These are phyloP conservation scores for honey bee (Apis mellifera) DNA, from an alignment of 1,140 invertebrate species.

Conservation along the genomic window Amel_HAv3.1 CM009939.2:8010001-8010500, in stretches of 20 bases:
- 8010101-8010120: neutral
- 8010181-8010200: too few species aligned
- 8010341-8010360: neutral
- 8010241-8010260: constrained; percentile 28
- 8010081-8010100: neutral
- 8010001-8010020: neutral
- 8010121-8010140: neutral
- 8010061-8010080: neutral
- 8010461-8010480: neutral
- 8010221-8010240: neutral
- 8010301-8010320: neutral
- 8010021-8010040: constrained; percentile 19
- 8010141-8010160: neutral
- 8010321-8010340: constrained; percentile 1
- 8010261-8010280: too few species aligned
- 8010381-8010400: constrained; percentile 22
- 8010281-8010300: too few species aligned
- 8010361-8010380: too few species aligned
- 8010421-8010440: neutral
- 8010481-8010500: neutral
- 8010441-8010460: neutral
- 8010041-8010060: neutral
- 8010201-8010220: too few species aligned
- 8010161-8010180: neutral
- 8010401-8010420: constrained; percentile 21